phyloP scores from a whole-genome alignment of 2,797 vertebrate genomes.

The Periparus ater region DNA sequence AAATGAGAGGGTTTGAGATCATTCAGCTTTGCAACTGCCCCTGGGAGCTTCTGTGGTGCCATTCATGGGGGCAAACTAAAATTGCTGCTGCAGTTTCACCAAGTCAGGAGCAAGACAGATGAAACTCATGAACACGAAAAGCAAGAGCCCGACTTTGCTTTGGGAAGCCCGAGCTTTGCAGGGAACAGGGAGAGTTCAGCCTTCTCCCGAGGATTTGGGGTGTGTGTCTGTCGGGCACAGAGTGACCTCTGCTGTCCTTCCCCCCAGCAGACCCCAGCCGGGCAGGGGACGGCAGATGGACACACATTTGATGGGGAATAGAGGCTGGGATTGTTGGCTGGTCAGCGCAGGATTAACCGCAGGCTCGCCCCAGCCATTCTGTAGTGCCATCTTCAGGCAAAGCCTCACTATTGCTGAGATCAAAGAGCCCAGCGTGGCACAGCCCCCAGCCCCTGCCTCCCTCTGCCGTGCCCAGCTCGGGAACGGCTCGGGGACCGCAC shows the following conservation, averaged over 20 bases:
- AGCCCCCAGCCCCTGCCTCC: not conserved
- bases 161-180: fast-evolving
- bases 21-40: not conserved
- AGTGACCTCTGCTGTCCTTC: conserved; percentile 33
- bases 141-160: not conserved
- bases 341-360: not conserved
- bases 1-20: not conserved
- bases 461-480: fast-evolving
- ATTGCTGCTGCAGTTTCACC: not conserved
- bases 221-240: not conserved
- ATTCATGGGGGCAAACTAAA: fast-evolving
- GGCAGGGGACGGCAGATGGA: not conserved
- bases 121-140: fast-evolving
- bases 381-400: conserved; percentile 76
- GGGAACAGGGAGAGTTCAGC: not conserved
- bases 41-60: fast-evolving
- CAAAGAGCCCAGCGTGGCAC: not conserved
- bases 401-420: conserved; percentile 39
- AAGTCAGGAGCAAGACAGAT: fast-evolving
- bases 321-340: not conserved
- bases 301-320: not conserved
- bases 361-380: conserved; percentile 50
- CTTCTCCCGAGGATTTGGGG: not conserved
- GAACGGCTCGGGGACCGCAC: fast-evolving
- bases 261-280: not conserved